Evolutionary conservation across 2,888 invertebrate species (phyloP), one percentile per base, ranked within the genome.

Genomic region (Choristoneura rosaceana): DNA sequence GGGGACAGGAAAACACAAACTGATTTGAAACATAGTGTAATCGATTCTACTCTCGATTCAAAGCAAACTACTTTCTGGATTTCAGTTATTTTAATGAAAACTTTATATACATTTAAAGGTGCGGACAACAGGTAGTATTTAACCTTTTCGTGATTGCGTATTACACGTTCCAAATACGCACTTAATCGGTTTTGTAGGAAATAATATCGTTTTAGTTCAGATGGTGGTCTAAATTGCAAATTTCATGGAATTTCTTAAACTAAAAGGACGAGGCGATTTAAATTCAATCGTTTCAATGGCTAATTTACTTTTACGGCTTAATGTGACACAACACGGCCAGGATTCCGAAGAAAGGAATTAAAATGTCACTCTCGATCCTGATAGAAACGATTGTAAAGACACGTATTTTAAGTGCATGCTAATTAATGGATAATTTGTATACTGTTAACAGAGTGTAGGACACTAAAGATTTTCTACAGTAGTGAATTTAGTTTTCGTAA

Each of bases 211-310:
- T 25, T 17, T 25, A 55, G 55, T 55, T 12, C 4, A 25, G 9
- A 9, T 12, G 55, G 55, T 12, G 55, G 4, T 12, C 55, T 25
- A 25, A 55, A 55, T 52, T 5, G 55, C 55, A 55, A 12, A 10
- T 25, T 55, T 55, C 25, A 55, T 55, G 55, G 55, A 55, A 25
- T 55, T 47, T 47, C 55, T 55, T 55, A 10, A 12, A 55, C 10
- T 14, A 12, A 55, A 55, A 25, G 25, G 55, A 55, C 55, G 12
- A 55, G 50, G 17, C 55, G 55, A 25, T 55, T 55, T 55, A 25
- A 25, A 55, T 55, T 55, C 55, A 55, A 25, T 55, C 12, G 34
- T 12, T n/a, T 59, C 34, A 59, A 59, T 14, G 38, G 59, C 59
- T 34, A 33, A 38, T 59, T 59, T 59, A 59, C 15, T 34, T 59